Conservation (phyloP, 2,797 vertebrate species). For the Paguma larvata region DNA sequence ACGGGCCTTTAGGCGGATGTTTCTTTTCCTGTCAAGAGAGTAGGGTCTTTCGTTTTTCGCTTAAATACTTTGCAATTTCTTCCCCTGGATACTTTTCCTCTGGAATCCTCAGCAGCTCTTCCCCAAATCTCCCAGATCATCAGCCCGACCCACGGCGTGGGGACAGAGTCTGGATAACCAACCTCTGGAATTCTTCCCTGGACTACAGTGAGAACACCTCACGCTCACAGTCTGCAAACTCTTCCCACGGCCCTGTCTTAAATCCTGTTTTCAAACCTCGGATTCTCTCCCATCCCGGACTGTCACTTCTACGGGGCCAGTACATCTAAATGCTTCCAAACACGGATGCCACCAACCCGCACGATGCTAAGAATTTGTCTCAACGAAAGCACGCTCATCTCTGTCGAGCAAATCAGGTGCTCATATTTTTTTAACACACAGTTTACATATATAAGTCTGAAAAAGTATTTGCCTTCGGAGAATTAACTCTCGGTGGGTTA, state of each 20-base stretch:
- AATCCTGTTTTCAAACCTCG: background rate
- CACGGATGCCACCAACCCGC: background rate
- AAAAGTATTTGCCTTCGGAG: background rate
- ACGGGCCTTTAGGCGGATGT: background rate
- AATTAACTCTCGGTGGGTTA: background rate
- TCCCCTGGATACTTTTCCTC: background rate
- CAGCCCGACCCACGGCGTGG: background rate
- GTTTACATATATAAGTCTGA: background rate
- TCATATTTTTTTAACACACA: background rate
- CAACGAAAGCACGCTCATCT: background rate
- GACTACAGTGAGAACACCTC: background rate
- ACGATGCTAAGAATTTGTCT: background rate
- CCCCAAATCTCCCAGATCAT: background rate
- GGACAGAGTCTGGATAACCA: background rate
- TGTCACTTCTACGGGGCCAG: background rate
- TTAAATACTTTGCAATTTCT: background rate
- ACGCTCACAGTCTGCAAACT: background rate
- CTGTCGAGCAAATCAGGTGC: background rate
- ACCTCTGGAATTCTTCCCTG: background rate
- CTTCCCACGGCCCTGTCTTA: background rate
- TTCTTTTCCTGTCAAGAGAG: background rate
- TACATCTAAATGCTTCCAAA: background rate
- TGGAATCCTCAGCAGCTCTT: background rate
- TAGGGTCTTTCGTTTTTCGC: background rate
- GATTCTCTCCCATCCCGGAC: background rate